Percentiles rank a stretch among this genome's conserved stretches.
Evolutionary conservation across 1,140 invertebrate species (phyloP).

Genomic region (Apolygus lucorum): DNA sequence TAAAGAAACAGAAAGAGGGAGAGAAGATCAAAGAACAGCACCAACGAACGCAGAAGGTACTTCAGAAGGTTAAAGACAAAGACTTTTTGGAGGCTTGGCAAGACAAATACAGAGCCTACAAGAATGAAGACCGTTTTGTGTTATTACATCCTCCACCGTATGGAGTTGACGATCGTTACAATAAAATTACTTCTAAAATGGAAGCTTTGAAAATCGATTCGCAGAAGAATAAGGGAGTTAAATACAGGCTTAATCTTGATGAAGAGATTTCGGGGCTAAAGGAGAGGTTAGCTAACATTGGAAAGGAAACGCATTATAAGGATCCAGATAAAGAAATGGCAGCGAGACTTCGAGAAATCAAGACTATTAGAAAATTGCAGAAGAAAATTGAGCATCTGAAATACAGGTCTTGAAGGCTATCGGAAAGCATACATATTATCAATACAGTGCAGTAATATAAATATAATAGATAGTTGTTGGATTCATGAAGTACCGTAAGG

Average conservation of each 20-base stretch:
- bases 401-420: not conserved
- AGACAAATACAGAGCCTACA: not conserved
- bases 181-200: not conserved
- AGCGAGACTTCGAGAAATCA: not conserved
- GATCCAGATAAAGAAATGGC: not conserved
- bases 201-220: not conserved
- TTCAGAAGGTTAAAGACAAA: not conserved
- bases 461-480: too few species aligned
- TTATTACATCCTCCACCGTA: not conserved
- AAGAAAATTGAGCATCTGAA: constrained; percentile 7
- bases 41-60: not conserved
- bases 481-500: too few species aligned
- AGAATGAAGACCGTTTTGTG: not conserved
- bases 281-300: not conserved
- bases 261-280: not conserved
- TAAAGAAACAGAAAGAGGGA: not conserved
- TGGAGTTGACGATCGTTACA: not conserved
- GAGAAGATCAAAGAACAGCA: not conserved
- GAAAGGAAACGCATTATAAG: not conserved
- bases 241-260: not conserved
- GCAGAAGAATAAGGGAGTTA: not conserved
- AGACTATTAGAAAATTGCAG: not conserved
- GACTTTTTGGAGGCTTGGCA: not conserved
- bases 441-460: too few species aligned
- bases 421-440: too few species aligned